These are phyloP conservation scores for Chymomyza costata DNA, from an alignment of 1,140 invertebrate genomes.

Conservation along the genomic window DNA sequence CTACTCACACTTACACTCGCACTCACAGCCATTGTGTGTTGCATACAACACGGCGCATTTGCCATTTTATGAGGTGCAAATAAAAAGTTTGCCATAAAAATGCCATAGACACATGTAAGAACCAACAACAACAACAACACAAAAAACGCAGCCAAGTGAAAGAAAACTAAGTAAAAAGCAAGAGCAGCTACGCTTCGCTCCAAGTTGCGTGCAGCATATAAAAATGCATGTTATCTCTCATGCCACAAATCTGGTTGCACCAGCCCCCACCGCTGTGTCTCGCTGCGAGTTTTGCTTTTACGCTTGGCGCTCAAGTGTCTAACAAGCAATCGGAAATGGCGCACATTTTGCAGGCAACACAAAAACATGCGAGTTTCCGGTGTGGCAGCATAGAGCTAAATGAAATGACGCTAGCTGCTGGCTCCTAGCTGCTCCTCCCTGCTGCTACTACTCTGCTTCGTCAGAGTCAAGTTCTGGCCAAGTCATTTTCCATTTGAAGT, in stretches of 20 bases:
- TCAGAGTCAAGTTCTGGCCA: not conserved
- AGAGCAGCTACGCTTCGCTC: too few relatives aligned
- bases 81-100: conserved; percentile 71
- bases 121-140: conserved; percentile 9
- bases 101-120: conserved; percentile 59
- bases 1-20: conserved; percentile 2
- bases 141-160: not conserved
- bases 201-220: not conserved
- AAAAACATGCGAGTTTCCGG: conserved; percentile 12
- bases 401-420: too few relatives aligned
- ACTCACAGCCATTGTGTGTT: conserved; percentile 41
- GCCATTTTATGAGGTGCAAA: conserved; percentile 71
- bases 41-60: conserved; percentile 62
- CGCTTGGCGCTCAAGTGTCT: too few relatives aligned
- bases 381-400: too few relatives aligned
- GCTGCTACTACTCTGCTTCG: too few relatives aligned
- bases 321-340: conserved; percentile 61
- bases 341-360: conserved; percentile 16
- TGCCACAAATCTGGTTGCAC: too few relatives aligned
- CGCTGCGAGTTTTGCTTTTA: conserved; percentile 19
- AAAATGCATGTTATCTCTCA: conserved; percentile 69
- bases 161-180: conserved; percentile 48
- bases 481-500: conserved; percentile 30
- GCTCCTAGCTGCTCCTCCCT: too few relatives aligned
- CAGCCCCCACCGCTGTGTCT: too few relatives aligned